Evolutionary conservation across 2,797 vertebrate species (phyloP).

Genomic region (Gymnothorax javanicus): DNA sequence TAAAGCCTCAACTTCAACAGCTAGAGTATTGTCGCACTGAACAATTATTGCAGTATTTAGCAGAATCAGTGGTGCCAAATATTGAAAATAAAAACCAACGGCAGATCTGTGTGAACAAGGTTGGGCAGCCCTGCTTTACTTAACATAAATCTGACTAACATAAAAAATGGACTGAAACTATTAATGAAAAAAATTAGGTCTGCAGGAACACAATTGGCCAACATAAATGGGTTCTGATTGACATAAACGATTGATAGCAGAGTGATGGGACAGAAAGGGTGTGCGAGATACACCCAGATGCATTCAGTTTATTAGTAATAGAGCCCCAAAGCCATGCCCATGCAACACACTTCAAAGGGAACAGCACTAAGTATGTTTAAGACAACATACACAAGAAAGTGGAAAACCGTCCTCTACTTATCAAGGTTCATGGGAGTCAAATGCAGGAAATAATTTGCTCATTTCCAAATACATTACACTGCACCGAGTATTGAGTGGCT

Average conservation of each 20-base stretch:
- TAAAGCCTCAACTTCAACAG: too few relatives aligned
- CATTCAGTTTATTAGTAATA: neutral
- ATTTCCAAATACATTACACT: neutral
- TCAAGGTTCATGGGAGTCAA: conserved; percentile 1
- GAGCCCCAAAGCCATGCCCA: conserved; percentile 6
- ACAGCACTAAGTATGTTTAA: neutral
- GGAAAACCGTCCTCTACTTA: neutral
- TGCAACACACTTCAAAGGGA: neutral
- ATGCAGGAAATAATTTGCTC: neutral
- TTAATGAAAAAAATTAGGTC: too few relatives aligned
- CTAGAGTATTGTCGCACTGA: too few relatives aligned
- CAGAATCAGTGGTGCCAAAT: too few relatives aligned
- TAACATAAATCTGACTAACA: too few relatives aligned
- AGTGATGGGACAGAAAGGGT: neutral
- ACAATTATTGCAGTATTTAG: too few relatives aligned
- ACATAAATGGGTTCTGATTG: too few relatives aligned
- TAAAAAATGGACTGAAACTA: too few relatives aligned
- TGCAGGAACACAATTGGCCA: too few relatives aligned
- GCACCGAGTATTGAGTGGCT: neutral
- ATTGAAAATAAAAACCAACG: too few relatives aligned
- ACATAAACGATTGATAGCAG: neutral
- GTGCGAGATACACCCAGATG: neutral
- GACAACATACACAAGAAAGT: neutral
- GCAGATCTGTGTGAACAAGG: too few relatives aligned
- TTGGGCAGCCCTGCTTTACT: too few relatives aligned